These are phyloP conservation scores for Trichechus manatus DNA, from an alignment of 2,113 vertebrate species.

Conservation along the genomic window DNA sequence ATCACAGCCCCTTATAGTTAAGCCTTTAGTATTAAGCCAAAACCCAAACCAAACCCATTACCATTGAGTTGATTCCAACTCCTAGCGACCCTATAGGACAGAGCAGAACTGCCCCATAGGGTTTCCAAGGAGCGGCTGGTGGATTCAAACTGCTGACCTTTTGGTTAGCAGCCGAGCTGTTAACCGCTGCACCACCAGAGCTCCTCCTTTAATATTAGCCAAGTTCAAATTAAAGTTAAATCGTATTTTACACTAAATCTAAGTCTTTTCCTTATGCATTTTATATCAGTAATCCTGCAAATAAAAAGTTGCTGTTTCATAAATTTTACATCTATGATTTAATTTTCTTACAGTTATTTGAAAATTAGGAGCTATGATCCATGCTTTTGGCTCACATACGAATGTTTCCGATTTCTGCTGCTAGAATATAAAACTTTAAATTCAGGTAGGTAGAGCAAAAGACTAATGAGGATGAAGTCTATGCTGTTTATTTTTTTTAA, in stretches of 20 bases:
- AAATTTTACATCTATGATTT: not conserved
- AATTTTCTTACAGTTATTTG: not conserved
- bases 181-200: too few species aligned
- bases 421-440: not conserved
- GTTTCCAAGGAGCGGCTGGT: too few species aligned
- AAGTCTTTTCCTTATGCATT: not conserved
- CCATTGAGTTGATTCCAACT: too few species aligned
- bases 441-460: not conserved
- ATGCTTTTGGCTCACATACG: not conserved
- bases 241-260: not conserved
- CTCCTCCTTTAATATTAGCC: not conserved
- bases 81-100: too few species aligned
- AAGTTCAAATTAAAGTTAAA: not conserved
- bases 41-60: too few species aligned
- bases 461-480: not conserved
- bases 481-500: not conserved
- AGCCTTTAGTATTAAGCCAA: not conserved
- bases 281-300: not conserved
- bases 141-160: too few species aligned
- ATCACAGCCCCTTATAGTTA: not conserved
- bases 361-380: not conserved
- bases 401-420: not conserved
- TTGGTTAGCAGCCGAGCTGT: too few species aligned
- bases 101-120: too few species aligned
- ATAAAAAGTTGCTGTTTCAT: not conserved